Conservation (phyloP, 2,797 vertebrate species). For the Lagocephalus sceleratus region DNA sequence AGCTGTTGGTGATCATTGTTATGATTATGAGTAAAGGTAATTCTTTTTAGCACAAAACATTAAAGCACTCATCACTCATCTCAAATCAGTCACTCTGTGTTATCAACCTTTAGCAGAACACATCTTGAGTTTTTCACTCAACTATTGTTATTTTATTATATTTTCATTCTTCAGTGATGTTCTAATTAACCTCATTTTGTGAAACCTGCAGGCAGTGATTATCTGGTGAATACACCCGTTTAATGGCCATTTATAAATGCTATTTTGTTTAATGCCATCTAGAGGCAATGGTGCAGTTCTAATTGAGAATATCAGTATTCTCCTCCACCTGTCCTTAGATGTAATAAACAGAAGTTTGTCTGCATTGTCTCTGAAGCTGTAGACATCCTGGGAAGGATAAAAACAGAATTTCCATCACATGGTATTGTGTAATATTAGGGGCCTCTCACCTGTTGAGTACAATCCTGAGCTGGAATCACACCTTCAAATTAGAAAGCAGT, state of each 20-base stretch:
- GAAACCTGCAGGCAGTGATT: slow-evolving; percentile 60
- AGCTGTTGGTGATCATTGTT: too few relatives aligned
- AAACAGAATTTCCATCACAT: slow-evolving; percentile 5
- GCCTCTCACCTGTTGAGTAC: slow-evolving; percentile 22
- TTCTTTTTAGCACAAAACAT: too few relatives aligned
- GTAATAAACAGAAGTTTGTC: slow-evolving; percentile 22
- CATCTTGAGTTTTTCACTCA: slow-evolving; percentile 17
- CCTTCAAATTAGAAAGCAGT: slow-evolving; percentile 42
- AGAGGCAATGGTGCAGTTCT: slow-evolving; percentile 48
- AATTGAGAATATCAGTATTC: slow-evolving; percentile 34
- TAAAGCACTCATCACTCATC: too few relatives aligned
- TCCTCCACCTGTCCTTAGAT: slow-evolving; percentile 30
- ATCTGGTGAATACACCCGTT: slow-evolving; percentile 54
- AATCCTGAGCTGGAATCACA: slow-evolving; percentile 38
- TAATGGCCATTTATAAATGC: slow-evolving; percentile 41
- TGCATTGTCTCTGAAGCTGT: slow-evolving; percentile 11
- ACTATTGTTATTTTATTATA: slow-evolving; percentile 29
- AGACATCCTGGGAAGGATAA: slow-evolving; percentile 1
- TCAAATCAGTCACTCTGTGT: slow-evolving; percentile 5
- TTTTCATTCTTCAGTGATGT: slow-evolving; percentile 36
- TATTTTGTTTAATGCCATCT: slow-evolving; percentile 46
- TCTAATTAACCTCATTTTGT: slow-evolving; percentile 64
- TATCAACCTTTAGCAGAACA: slow-evolving; percentile 9
- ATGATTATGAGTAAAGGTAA: too few relatives aligned
- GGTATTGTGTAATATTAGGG: slow-evolving; percentile 3